Conservation (phyloP, 2,888 invertebrate genomes). For the Lithophane ornitopus region DNA sequence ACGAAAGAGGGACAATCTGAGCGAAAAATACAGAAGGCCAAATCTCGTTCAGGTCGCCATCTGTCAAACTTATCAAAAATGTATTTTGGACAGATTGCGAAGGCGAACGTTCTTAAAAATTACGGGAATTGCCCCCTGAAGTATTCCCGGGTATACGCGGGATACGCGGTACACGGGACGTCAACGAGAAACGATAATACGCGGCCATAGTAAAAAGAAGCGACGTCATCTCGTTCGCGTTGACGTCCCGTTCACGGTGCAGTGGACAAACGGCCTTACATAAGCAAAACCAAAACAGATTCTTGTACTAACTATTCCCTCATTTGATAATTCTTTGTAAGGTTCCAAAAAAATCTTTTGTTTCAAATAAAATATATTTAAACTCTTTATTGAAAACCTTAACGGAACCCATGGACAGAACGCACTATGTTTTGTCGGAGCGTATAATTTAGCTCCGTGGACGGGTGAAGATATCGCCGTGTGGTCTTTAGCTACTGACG, state of each 20-base stretch:
- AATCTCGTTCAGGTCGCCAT: too few relatives aligned
- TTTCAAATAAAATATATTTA: constrained; percentile 12
- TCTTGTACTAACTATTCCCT: background rate
- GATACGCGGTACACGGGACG: too few relatives aligned
- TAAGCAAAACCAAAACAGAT: background rate
- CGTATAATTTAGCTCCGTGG: constrained; percentile 86
- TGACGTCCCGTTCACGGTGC: too few relatives aligned
- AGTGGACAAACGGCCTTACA: background rate
- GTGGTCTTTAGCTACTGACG: constrained; percentile 74
- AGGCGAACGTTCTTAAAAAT: too few relatives aligned
- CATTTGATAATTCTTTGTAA: background rate
- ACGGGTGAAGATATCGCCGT: constrained; percentile 83
- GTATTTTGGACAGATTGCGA: too few relatives aligned
- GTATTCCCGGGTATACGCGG: too few relatives aligned
- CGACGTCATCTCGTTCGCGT: too few relatives aligned
- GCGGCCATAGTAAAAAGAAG: too few relatives aligned
- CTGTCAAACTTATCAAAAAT: too few relatives aligned
- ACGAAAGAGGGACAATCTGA: background rate
- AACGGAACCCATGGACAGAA: constrained; percentile 60
- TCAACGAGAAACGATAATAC: too few relatives aligned
- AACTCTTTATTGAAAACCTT: constrained; percentile 20
- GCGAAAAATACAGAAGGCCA: too few relatives aligned
- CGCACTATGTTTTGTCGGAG: constrained; percentile 75
- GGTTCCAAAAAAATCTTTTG: background rate
- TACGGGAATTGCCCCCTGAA: too few relatives aligned